Base-by-base conservation (phyloP, 2,797 vertebrate genomes). In the Dryobates pubescens region DNA sequence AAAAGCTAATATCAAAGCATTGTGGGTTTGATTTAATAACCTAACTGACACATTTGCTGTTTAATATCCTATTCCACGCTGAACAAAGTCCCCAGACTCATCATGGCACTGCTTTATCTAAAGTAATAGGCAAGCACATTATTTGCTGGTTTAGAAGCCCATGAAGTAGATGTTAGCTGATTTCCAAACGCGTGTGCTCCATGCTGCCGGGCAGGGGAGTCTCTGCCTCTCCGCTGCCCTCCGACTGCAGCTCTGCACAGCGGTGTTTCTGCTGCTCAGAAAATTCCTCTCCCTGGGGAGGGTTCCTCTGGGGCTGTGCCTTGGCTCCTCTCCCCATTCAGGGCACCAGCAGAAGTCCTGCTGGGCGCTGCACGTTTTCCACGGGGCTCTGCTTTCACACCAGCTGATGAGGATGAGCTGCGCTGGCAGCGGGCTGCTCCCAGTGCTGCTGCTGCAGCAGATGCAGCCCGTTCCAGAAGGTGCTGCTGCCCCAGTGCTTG, bases 111-210 rank as follows among this genome's bases (percentile, higher is more conserved):
- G 51, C 94, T 97, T 97, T 96, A 78, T 94, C 59, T 96, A 89
- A 94, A 91, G 85, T 88, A 75, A 92, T 91, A 96, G 95, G 30
- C 97, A 96, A 90, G 91, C 79, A 59, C 75, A 63, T 76, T 93
- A 51, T 94, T 73, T 72, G 88, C 83, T 95, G 30, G 79, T 95
- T 96, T 91, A 92, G 92, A 96, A 91, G 72, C 41, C 90, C 91
- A 65, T 76, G 86, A 96, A 96, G 53, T 63, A 94, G 73, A 79
- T 78, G 96, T 47, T 77, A 95, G 56, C 64, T 88, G 96, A 94
- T 96, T 86, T 88, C 92, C 92, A 93, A 95, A 93, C 82, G 94
- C 57, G 27, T 27, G 45, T 82, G 53, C 41, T 58, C 95, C 30
- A 54, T 68, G 17, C 72, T 82, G 10, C 85, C 71, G 75, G 82